These are phyloP conservation scores for Anthoscopus minutus DNA, from an alignment of 2,113 vertebrate genomes.

Conservation along the genomic window DNA sequence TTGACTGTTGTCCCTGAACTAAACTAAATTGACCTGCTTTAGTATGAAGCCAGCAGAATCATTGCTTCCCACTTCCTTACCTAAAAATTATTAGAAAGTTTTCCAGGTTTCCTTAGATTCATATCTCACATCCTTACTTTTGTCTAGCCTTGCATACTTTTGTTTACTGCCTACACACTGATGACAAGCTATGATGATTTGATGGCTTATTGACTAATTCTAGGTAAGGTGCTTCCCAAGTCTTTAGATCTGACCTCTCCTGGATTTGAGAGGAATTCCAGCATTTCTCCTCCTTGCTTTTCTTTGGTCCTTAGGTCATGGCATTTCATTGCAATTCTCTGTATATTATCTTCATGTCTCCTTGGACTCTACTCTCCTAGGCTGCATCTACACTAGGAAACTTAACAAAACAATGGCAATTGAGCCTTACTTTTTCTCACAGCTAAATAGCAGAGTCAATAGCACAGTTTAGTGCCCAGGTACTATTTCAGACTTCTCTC, in stretches of 20 bases:
- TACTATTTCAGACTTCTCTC: not conserved
- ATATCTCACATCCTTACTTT: not conserved
- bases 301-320: not conserved
- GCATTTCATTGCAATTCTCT: not conserved
- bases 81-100: not conserved
- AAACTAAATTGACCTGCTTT: not conserved
- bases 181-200: not conserved
- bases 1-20: not conserved
- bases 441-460: not conserved
- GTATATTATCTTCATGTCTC: not conserved
- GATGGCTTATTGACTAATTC: not conserved
- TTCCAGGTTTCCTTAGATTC: not conserved
- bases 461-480: not conserved
- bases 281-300: not conserved
- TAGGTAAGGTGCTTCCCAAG: not conserved
- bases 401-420: not conserved
- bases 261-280: not conserved
- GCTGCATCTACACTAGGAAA: not conserved
- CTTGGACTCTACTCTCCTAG: constrained; percentile 34
- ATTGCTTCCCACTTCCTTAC: not conserved
- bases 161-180: not conserved
- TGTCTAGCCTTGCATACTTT: not conserved
- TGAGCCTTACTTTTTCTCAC: not conserved
- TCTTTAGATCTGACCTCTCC: not conserved
- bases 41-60: not conserved